Base-by-base conservation (phyloP, 2,888 invertebrate genomes). In the Rosalia funebris region DNA sequence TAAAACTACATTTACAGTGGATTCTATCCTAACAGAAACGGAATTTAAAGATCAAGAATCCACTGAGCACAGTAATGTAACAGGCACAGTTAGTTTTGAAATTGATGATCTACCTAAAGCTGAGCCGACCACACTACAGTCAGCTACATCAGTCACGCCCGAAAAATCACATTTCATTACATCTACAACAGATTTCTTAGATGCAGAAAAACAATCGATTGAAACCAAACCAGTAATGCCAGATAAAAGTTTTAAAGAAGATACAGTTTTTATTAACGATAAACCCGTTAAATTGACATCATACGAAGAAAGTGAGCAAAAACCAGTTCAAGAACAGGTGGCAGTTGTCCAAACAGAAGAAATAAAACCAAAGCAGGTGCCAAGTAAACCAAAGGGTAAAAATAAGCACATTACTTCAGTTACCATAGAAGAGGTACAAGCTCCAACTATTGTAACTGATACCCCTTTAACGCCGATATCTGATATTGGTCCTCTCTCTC, bases 381-480 rank as follows among this genome's bases (percentile, higher is more conserved):
- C 65, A 25, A 62, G 57, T 10, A 74, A 79, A 71, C 62, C 73
- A 1, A 79, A 78, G 73, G 53, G 66, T 2, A 80, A 80, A 62
- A 69, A 73, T 11, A 81, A 80, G 68, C 82, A 83, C 32, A 82
- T 81, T 0, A 79, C 83, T 1, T 80, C 84, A 1, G 84, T 85
- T 1, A 84, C 83, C 50, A 85, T 85, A 53, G 85, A 85, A 74
- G 84, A 85, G 73, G 82, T 84, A 0, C 74, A 82, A 44, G 82
- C 83, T 0, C 83, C 84, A 4, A 79, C 78, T 0, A 82, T 82
- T 65, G 75, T 82, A 36, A 74, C 81, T 1, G 82, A 82, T 58
- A 80, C 82, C 31, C 84, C 84, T 10, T 74, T 84, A 41, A 84
- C 83, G n/a, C 84, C 84, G 1, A 80, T 81, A 1, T 79, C 82